Percentiles rank a stretch among this genome's conserved stretches.
Conservation (phyloP, 2,113 vertebrate species). For the Crocuta crocuta region DNA sequence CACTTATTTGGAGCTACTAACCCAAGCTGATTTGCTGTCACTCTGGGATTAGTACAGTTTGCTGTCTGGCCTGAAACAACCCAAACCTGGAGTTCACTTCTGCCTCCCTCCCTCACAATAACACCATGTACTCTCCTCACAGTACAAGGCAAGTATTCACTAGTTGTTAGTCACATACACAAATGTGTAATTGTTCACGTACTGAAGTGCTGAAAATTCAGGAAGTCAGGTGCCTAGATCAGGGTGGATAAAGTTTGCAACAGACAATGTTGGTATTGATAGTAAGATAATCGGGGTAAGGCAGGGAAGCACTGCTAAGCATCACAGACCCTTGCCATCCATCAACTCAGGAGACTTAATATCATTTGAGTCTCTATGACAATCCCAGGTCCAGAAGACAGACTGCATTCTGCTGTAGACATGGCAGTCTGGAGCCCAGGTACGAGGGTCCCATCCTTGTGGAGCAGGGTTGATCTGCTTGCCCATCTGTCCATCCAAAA, state of each 20-base stretch:
- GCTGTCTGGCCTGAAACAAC: not conserved
- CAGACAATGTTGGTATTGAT: not conserved
- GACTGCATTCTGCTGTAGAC: not conserved
- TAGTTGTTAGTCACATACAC: not conserved
- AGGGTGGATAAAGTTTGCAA: not conserved
- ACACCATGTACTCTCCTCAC: not conserved
- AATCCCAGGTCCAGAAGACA: not conserved
- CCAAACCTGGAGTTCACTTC: not conserved
- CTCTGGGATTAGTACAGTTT: not conserved
- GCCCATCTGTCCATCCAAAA: too few relatives aligned
- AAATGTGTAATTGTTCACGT: not conserved
- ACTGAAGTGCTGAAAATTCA: not conserved
- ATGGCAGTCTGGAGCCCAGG: not conserved
- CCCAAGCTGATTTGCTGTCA: not conserved
- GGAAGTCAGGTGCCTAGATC: not conserved
- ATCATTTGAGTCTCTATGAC: not conserved
- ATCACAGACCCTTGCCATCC: not conserved
- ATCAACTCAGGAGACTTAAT: not conserved
- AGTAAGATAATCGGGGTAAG: not conserved
- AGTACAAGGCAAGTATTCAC: not conserved
- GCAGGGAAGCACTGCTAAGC: not conserved
- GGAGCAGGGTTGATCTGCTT: not conserved
- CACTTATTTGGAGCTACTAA: not conserved
- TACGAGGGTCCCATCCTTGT: not conserved
- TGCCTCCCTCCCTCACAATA: not conserved